These are phyloP conservation scores for Labia minor DNA, from an alignment of 2,888 invertebrate species.

Conservation along the genomic window DNA sequence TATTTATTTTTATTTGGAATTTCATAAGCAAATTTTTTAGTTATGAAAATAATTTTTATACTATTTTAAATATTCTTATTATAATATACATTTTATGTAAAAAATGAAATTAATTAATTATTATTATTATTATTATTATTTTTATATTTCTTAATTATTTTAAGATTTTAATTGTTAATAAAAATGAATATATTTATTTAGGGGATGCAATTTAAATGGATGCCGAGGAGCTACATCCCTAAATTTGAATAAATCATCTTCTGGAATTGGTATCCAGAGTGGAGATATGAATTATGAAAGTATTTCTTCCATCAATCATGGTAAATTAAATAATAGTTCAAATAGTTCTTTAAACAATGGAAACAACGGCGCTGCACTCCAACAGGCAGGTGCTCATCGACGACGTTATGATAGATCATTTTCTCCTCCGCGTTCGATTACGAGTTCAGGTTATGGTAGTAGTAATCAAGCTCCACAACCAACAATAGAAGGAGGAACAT, in stretches of 20 bases:
- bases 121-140: no score
- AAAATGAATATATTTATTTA: no score
- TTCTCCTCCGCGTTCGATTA: constrained; percentile 67
- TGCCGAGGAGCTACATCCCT: constrained; percentile 47
- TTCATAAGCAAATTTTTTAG: no score
- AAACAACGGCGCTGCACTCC: constrained; percentile 32
- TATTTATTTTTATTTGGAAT: no score
- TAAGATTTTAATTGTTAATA: no score
- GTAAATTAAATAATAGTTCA: not conserved
- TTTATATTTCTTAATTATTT: no score
- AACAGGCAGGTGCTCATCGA: constrained; percentile 49
- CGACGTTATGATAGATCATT: constrained; percentile 61
- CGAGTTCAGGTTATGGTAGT: constrained; percentile 76
- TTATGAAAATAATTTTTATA: no score
- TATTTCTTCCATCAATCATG: constrained; percentile 33
- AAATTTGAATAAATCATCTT: constrained; percentile 39
- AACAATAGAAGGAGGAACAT: constrained; percentile 37
- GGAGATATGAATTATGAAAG: constrained; percentile 56
- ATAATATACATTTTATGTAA: no score
- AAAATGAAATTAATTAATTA: no score
- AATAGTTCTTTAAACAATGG: not conserved
- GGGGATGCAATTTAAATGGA: not conserved
- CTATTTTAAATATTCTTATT: no score
- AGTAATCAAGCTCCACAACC: constrained; percentile 30
- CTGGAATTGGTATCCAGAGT: constrained; percentile 28